A percentile compares a stretch with the other conserved stretches of the same genome.
Conservation (phyloP, 2,888 invertebrate species). For the Digitonthophagus gazella region DNA sequence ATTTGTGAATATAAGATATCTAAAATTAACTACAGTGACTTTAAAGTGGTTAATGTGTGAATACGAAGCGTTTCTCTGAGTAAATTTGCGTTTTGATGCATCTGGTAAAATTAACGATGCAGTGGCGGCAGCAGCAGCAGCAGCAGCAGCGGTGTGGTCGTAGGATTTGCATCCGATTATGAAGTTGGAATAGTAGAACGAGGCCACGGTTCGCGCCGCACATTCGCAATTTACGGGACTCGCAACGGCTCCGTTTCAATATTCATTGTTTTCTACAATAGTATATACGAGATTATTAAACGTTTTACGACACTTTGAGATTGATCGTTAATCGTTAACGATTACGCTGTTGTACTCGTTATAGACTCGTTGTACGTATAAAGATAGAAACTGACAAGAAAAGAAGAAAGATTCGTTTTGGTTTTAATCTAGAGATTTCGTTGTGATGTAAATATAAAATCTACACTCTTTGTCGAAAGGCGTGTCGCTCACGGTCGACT, state of each 20-base stretch:
- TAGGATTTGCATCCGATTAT: not conserved
- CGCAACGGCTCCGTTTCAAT: not conserved
- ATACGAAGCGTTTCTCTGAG: not conserved
- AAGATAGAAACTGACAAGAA: no score
- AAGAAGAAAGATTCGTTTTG: no score
- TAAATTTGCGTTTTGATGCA: not conserved
- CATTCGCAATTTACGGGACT: not conserved
- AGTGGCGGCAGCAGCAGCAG: not conserved
- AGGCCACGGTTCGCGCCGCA: not conserved
- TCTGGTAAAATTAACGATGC: not conserved
- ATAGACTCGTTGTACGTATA: no score
- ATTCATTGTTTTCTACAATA: not conserved
- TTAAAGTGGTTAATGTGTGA: not conserved
- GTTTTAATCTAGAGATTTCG: no score
- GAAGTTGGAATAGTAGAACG: not conserved
- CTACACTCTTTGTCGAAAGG: conserved; percentile 15
- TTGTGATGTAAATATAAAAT: not conserved
- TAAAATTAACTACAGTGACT: no score
- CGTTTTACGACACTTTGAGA: not conserved
- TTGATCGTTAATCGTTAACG: not conserved
- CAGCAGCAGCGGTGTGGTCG: not conserved
- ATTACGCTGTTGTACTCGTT: no score
- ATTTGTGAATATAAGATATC: no score
- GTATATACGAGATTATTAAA: not conserved
- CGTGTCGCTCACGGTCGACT: conserved; percentile 25